These are phyloP conservation scores for Gasterosteus aculeatus DNA, from an alignment of 2,113 vertebrate genomes.

Conservation along the genomic window DNA sequence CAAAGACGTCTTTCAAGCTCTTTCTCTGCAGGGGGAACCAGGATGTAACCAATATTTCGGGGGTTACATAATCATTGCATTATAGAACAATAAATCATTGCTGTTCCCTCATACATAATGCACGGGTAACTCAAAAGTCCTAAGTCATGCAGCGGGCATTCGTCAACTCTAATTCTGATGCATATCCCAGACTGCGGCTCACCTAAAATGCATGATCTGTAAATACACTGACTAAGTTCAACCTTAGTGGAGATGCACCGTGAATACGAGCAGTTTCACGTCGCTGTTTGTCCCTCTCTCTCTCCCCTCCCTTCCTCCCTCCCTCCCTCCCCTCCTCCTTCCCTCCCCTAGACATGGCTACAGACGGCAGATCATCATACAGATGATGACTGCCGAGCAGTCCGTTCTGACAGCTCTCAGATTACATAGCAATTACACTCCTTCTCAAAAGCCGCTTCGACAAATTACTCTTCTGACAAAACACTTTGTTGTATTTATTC, in stretches of 20 bases:
- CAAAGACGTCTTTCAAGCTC: conserved; percentile 66
- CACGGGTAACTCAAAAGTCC: conserved; percentile 2
- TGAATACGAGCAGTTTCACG: conserved; percentile 29
- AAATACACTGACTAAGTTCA: conserved; percentile 40
- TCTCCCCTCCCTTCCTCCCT: conserved; percentile 24
- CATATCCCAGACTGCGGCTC: conserved; percentile 25
- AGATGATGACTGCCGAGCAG: conserved; percentile 76
- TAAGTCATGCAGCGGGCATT: conserved; percentile 6
- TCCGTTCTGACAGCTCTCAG: conserved; percentile 74
- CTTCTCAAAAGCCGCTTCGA: conserved; percentile 74
- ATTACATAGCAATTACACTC: conserved; percentile 76
- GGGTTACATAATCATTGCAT: conserved; percentile 73
- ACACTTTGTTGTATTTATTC: conserved; percentile 69
- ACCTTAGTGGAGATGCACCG: conserved; percentile 13
- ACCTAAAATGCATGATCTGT: conserved; percentile 38
- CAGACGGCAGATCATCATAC: conserved; percentile 77
- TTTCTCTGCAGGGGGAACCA: conserved; percentile 55
- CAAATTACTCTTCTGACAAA: conserved; percentile 79
- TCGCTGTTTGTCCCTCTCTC: conserved; percentile 21
- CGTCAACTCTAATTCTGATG: conserved; percentile 19
- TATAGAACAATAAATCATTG: conserved; percentile 49
- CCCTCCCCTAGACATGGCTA: conserved; percentile 57
- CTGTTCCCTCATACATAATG: conserved; percentile 28
- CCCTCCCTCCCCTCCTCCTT: conserved; percentile 24
- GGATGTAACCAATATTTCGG: conserved; percentile 67